A percentile compares a stretch with the other conserved stretches of the same genome.
Conservation (phyloP, 2,888 invertebrate species). For the Agonopterix subpropinquella region DNA sequence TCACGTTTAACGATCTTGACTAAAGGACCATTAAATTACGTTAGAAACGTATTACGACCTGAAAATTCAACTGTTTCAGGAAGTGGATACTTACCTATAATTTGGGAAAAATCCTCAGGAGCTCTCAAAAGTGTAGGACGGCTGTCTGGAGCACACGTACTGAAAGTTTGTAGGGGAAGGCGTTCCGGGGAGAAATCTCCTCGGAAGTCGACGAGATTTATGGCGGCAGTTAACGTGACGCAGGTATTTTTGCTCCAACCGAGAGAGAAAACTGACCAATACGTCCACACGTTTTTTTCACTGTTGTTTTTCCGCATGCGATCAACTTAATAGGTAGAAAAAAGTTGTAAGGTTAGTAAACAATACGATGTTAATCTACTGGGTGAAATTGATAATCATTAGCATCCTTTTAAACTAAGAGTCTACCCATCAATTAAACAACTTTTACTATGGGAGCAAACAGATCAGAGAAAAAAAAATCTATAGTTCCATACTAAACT, state of each 20-base stretch:
- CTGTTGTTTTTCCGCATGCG: conserved; percentile 1
- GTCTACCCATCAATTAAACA: too few species aligned
- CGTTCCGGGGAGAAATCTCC: conserved; percentile 55
- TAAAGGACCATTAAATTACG: conserved; percentile 2
- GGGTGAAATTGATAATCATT: too few species aligned
- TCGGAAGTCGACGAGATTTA: conserved; percentile 63
- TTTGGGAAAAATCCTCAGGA: conserved; percentile 43
- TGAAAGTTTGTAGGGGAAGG: conserved; percentile 50
- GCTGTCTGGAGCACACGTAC: conserved; percentile 51
- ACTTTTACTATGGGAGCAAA: too few species aligned
- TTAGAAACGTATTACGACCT: not conserved
- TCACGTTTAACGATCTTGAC: conserved; percentile 1
- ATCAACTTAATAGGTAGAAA: too few species aligned
- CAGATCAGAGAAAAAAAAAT: too few species aligned
- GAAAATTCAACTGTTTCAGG: not conserved
- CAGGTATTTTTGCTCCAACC: conserved; percentile 52
- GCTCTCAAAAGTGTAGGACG: conserved; percentile 43
- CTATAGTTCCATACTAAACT: too few species aligned
- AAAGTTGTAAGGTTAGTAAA: too few species aligned
- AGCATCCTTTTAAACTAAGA: too few species aligned
- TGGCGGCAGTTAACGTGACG: conserved; percentile 58
- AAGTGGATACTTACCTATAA: conserved; percentile 30
- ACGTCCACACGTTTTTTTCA: conserved; percentile 31
- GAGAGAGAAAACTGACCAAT: conserved; percentile 46
- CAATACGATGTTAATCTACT: too few species aligned